Percentiles rank a stretch among this genome's conserved stretches.
Conservation (phyloP, 2,888 invertebrate species). For the Mesopsocus fuscifrons region DNA sequence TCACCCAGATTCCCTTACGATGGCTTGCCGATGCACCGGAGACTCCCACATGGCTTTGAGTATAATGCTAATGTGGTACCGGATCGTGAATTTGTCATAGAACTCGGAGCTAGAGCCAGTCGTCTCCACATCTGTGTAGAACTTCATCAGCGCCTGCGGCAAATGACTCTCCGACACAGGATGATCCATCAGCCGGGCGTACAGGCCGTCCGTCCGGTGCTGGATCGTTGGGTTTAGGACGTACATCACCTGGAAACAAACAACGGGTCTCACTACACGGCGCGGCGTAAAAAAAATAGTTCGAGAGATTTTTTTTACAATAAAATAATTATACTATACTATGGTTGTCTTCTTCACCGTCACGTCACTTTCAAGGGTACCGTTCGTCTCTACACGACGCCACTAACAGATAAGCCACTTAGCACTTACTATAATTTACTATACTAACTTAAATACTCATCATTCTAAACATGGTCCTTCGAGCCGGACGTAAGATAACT, state of each 20-base stretch:
- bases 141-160: conserved; percentile 87
- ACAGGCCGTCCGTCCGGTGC: conserved; percentile 30
- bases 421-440: too few relatives aligned
- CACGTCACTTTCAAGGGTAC: too few relatives aligned
- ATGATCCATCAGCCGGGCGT: conserved; percentile 69
- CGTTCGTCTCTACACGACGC: too few relatives aligned
- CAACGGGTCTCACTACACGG: too few relatives aligned
- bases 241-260: conserved; percentile 25
- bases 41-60: conserved; percentile 92
- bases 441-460: too few relatives aligned
- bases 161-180: conserved; percentile 62
- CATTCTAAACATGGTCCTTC: too few relatives aligned
- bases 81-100: conserved; percentile 96
- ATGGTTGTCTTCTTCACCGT: too few relatives aligned
- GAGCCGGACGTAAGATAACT: too few relatives aligned
- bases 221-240: conserved; percentile 31
- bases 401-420: too few relatives aligned
- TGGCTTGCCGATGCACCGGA: conserved; percentile 64
- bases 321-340: too few relatives aligned
- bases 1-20: conserved; percentile 68
- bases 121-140: conserved; percentile 95
- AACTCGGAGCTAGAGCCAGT: conserved; percentile 97
- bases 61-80: conserved; percentile 94
- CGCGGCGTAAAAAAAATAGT: too few relatives aligned
- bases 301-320: too few relatives aligned